Percentiles rank a stretch among this genome's conserved stretches.
phyloP scores from a whole-genome alignment of 2,888 invertebrate genomes.

The Agriopis aurantiaria region DNA sequence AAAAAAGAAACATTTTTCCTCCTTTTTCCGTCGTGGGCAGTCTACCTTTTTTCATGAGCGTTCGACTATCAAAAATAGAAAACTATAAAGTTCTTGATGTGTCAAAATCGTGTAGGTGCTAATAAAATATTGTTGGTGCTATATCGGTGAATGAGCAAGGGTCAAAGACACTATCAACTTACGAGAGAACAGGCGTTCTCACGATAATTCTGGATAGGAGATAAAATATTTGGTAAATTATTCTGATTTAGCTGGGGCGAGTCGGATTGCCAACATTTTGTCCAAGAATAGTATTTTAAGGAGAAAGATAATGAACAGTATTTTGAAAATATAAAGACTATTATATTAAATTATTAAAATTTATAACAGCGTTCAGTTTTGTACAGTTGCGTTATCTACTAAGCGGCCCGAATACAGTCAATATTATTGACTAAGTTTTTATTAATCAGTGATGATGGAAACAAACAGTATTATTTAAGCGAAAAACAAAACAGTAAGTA shows the following conservation, averaged over 20 bases:
- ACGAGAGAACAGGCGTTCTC: conserved; percentile 6
- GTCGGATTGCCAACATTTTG: too few relatives aligned
- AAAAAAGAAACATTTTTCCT: background rate
- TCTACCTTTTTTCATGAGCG: conserved; percentile 13
- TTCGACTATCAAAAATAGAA: conserved; percentile 37
- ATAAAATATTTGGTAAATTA: background rate
- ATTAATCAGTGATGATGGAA: too few relatives aligned
- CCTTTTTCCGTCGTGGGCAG: conserved; percentile 12
- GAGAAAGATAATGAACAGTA: too few relatives aligned
- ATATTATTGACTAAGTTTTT: too few relatives aligned
- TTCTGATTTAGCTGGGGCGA: background rate
- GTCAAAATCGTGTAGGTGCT: conserved; percentile 44
- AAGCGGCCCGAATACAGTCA: too few relatives aligned
- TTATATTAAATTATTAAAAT: too few relatives aligned
- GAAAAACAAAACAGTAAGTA: too few relatives aligned
- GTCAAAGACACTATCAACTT: conserved; percentile 32
- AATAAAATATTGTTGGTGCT: conserved; percentile 30
- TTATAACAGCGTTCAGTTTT: too few relatives aligned
- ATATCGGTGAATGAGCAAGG: conserved; percentile 25
- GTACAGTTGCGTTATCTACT: too few relatives aligned
- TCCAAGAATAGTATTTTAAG: too few relatives aligned
- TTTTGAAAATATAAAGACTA: too few relatives aligned
- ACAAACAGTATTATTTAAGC: too few relatives aligned
- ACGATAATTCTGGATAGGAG: background rate
- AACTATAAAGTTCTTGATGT: conserved; percentile 46